These are phyloP conservation scores for Cygnus olor DNA, from an alignment of 2,797 vertebrate genomes.

Conservation along the genomic window DNA sequence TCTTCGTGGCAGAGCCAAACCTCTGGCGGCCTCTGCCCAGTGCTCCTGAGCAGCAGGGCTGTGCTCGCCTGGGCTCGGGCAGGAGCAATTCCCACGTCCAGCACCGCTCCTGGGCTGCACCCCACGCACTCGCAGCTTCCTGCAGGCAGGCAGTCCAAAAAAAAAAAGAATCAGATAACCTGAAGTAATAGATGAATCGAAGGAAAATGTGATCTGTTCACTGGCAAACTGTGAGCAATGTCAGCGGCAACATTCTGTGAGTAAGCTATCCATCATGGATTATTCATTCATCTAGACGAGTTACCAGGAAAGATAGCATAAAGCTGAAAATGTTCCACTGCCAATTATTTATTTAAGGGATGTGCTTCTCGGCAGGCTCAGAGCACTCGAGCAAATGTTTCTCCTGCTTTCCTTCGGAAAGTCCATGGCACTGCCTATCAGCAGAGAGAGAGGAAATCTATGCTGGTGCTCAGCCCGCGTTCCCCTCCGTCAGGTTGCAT, in stretches of 20 bases:
- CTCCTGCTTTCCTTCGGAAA: not conserved
- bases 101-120: not conserved
- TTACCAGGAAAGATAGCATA: not conserved
- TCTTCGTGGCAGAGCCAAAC: not conserved
- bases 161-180: not conserved
- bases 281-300: slow-evolving; percentile 33
- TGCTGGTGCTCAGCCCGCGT: not conserved
- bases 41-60: not conserved
- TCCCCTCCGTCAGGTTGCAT: not conserved
- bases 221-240: not conserved
- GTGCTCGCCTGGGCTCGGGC: not conserved
- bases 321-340: not conserved
- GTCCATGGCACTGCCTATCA: rapidly evolving
- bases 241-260: not conserved
- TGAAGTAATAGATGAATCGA: not conserved
- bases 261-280: slow-evolving; percentile 37
- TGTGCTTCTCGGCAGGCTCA: not conserved
- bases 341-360: slow-evolving; percentile 40
- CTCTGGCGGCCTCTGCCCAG: not conserved
- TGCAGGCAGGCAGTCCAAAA: not conserved
- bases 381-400: not conserved
- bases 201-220: slow-evolving; percentile 16
- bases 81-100: not conserved
- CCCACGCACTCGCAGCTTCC: not conserved
- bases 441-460: not conserved